Base-by-base conservation (phyloP, 2,888 invertebrate species). In the Diachrysia chrysitis region DNA sequence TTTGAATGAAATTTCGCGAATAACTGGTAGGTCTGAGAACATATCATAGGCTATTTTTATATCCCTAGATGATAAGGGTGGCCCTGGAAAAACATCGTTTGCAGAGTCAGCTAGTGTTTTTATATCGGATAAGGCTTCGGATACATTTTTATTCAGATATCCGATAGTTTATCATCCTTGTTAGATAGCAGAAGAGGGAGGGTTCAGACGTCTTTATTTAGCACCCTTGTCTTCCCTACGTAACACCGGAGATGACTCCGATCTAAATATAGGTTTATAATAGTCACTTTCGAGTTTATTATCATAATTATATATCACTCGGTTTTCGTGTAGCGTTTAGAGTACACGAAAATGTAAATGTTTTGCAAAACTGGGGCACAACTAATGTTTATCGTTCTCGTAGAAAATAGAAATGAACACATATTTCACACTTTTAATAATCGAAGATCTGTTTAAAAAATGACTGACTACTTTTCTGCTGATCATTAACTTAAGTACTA, bases 191-290 rank as follows among this genome's bases (percentile, higher is more conserved):
- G n/a, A n/a, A 23, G 12, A 48, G 53, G 58, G 59, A 23, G 57
- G 17, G 55, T 16, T 53, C 58, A 79, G 73, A 73, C 76, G 66
- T 69, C 64, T 66, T 73, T 73, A 76, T 76, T 76, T 70, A 60
- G 67, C 63, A 62, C 64, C 73, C 73, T 73, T 76, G 76, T 70
- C 70, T 62, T 53, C 53, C 64, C 70, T 73, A 54, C 55, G 51
- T 62, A 61, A 23, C 55, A 25, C 70, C 66, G 60, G 56, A 66
- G 42, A 63, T 71, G 37, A 25, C 55, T 35, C 56, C 17, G 21
- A 16, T 48, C 54, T 67, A 58, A 63, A 63, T 14, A 32, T 76
- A 48, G 63, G 61, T 37, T 66, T 63, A 37, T 14, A 19, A 48
- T 55, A 19, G 12, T 23, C 57, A 59, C 35, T 64, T 58, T 57